Evolutionary conservation across 2,113 vertebrate genomes (phyloP).

Genomic region (Ifrita kowaldi): DNA sequence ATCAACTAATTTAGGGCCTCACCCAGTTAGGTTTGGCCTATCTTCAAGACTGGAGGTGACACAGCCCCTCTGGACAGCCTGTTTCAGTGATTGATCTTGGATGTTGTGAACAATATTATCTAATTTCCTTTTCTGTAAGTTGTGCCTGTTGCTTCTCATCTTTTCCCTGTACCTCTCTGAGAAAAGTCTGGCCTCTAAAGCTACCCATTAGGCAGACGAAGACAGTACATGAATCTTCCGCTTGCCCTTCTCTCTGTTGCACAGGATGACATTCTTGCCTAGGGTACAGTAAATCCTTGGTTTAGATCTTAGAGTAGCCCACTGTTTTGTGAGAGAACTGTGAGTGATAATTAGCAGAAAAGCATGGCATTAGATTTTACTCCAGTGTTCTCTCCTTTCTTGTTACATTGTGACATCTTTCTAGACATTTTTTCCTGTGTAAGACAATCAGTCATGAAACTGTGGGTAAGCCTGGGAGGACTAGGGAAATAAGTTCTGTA

Average conservation of each 20-base stretch:
- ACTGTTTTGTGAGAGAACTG: background rate
- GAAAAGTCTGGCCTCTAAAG: background rate
- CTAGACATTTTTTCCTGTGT: background rate
- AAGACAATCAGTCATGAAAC: background rate
- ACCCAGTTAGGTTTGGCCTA: background rate
- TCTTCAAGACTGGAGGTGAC: background rate
- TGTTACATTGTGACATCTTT: background rate
- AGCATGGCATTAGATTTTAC: background rate
- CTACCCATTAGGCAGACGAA: background rate
- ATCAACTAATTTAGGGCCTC: background rate
- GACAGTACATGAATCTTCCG: background rate
- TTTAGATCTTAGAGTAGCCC: background rate
- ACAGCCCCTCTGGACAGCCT: background rate
- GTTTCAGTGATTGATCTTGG: background rate
- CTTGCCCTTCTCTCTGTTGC: background rate
- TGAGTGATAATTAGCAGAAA: background rate
- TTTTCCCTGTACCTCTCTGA: background rate
- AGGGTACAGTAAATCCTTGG: background rate
- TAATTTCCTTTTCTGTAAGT: background rate
- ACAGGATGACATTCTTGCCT: background rate
- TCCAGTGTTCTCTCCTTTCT: background rate
- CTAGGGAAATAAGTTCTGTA: constrained; percentile 7
- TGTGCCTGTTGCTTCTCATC: background rate
- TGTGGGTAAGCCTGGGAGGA: background rate
- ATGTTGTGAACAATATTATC: background rate